A percentile compares a stretch with the other conserved stretches of the same genome.
These are phyloP conservation scores for Pungitius pungitius DNA, from an alignment of 2,113 vertebrate genomes.

Conservation along the genomic window DNA sequence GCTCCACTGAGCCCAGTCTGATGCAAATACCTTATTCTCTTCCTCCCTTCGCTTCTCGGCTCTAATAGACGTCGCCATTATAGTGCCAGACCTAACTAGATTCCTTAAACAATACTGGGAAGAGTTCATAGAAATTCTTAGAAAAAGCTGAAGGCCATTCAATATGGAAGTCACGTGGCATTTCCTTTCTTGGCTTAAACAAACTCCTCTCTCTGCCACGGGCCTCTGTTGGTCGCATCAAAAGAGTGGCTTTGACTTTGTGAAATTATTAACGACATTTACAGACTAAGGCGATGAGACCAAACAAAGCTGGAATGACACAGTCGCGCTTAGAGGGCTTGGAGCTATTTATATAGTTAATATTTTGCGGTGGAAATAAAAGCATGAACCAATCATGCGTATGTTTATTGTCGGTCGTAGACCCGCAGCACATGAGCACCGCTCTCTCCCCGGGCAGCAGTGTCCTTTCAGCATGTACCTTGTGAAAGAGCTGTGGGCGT, in stretches of 20 bases:
- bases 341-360: not conserved
- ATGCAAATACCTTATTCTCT: slow-evolving; percentile 70
- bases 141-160: slow-evolving; percentile 48
- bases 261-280: slow-evolving; percentile 15
- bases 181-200: slow-evolving; percentile 53
- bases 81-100: slow-evolving; percentile 49
- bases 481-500: slow-evolving; percentile 80
- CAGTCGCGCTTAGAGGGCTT: not conserved
- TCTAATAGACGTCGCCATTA: slow-evolving; percentile 52
- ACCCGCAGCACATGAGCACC: not conserved
- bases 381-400: not conserved
- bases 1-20: slow-evolving; percentile 68
- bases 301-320: slow-evolving; percentile 2
- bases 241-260: slow-evolving; percentile 48
- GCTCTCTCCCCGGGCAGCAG: not conserved
- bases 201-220: slow-evolving; percentile 38
- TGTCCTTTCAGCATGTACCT: slow-evolving; percentile 37
- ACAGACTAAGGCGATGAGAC: slow-evolving; percentile 3
- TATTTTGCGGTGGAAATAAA: slow-evolving; percentile 16
- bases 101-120: slow-evolving; percentile 65
- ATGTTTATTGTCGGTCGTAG: not conserved
- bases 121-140: slow-evolving; percentile 71
- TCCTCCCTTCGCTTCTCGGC: slow-evolving; percentile 39
- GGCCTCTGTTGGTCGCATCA: slow-evolving; percentile 14
- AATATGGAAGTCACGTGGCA: slow-evolving; percentile 56